A percentile compares a stretch with the other conserved stretches of the same genome.
phyloP scores from a whole-genome alignment of 2,797 vertebrate species.

The Microctenopoma lineatum region DNA sequence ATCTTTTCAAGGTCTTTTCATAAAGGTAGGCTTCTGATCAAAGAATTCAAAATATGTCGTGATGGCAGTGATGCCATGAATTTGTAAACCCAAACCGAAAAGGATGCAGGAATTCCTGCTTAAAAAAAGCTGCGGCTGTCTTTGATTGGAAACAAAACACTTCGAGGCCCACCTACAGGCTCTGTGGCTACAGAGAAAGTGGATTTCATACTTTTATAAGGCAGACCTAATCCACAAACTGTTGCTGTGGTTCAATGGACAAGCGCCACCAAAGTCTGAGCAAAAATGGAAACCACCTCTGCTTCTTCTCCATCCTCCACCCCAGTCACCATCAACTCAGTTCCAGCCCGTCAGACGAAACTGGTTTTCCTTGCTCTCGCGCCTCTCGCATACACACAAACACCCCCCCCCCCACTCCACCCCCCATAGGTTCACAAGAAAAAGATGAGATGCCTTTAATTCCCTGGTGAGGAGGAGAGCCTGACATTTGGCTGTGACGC shows the following conservation, averaged over 20 bases:
- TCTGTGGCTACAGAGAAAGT: slow-evolving; percentile 23
- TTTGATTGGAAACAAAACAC: slow-evolving; percentile 33
- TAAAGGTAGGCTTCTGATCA: slow-evolving; percentile 47
- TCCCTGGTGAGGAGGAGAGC: slow-evolving; percentile 62
- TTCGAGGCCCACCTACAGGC: slow-evolving; percentile 8
- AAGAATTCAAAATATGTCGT: slow-evolving; percentile 47
- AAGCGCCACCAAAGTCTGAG: not conserved
- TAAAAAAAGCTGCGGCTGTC: slow-evolving; percentile 7
- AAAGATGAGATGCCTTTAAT: slow-evolving; percentile 65
- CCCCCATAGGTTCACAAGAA: slow-evolving; percentile 57
- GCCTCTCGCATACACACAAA: slow-evolving; percentile 45
- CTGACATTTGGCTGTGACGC: slow-evolving; percentile 65
- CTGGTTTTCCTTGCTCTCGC: slow-evolving; percentile 59
- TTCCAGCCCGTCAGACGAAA: slow-evolving; percentile 80
- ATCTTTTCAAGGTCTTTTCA: slow-evolving; percentile 49
- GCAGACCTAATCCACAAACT: slow-evolving; percentile 3
- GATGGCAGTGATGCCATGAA: slow-evolving; percentile 32
- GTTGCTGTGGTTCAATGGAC: slow-evolving; percentile 23
- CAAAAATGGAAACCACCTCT: slow-evolving; percentile 57
- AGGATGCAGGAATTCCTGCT: slow-evolving; percentile 6
- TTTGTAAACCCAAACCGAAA: slow-evolving; percentile 42
- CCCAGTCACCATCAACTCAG: slow-evolving; percentile 75
- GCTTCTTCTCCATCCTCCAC: slow-evolving; percentile 39
- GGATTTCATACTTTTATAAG: slow-evolving; percentile 30
- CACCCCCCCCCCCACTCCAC: slow-evolving; percentile 5